A percentile compares a stretch with the other conserved stretches of the same genome.
These are phyloP conservation scores for Ceyx cyanopectus DNA, from an alignment of 2,113 vertebrate genomes.

Conservation along the genomic window DNA sequence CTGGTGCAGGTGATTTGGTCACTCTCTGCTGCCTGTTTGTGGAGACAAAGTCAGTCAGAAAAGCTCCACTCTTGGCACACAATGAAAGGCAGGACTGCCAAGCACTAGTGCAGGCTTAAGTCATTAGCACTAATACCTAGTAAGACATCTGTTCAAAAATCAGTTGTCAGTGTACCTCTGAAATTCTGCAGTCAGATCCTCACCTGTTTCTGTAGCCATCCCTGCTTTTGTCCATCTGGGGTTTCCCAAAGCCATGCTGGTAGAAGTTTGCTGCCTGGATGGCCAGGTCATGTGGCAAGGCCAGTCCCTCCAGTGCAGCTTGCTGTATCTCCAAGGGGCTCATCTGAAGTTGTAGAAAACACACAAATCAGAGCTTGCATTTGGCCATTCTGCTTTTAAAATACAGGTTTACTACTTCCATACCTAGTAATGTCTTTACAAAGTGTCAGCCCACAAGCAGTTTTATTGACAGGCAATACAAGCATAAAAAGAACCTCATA, in stretches of 20 bases:
- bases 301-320: slow-evolving; percentile 87
- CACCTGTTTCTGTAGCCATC: slow-evolving; percentile 90
- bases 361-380: not conserved
- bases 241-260: slow-evolving; percentile 87
- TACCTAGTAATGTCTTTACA: not conserved
- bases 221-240: slow-evolving; percentile 85
- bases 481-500: not conserved
- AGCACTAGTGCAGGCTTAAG: not conserved
- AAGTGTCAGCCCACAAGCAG: not conserved
- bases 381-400: not conserved
- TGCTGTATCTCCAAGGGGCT: slow-evolving; percentile 87
- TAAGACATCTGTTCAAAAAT: not conserved
- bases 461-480: not conserved
- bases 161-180: not conserved
- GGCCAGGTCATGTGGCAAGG: slow-evolving; percentile 89
- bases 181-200: not conserved
- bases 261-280: slow-evolving; percentile 86
- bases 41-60: not conserved
- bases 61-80: not conserved
- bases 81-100: not conserved
- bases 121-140: not conserved
- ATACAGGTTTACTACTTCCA: not conserved
- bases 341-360: slow-evolving; percentile 76
- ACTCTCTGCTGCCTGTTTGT: slow-evolving; percentile 84
- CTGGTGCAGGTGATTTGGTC: slow-evolving; percentile 88